Conservation (phyloP, 2,113 vertebrate species). For the Tachycineta bicolor region DNA sequence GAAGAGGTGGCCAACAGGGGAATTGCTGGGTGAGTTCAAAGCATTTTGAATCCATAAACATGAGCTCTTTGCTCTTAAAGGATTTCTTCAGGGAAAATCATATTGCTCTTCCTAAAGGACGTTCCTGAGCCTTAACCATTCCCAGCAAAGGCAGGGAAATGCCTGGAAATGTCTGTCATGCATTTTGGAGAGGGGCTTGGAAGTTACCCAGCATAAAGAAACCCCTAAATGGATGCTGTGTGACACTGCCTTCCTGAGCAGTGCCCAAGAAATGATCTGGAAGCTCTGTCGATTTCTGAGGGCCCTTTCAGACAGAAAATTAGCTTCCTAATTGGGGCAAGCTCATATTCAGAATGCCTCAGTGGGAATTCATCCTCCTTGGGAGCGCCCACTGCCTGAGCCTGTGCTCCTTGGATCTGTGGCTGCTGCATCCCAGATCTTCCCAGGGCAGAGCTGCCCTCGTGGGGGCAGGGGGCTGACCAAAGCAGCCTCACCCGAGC, state of each 20-base stretch:
- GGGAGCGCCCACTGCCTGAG: not conserved
- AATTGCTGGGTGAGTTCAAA: conserved; percentile 58
- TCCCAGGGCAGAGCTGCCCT: not conserved
- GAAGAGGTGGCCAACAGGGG: conserved; percentile 36
- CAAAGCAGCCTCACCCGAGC: not conserved
- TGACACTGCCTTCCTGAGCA: not conserved
- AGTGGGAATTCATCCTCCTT: not conserved
- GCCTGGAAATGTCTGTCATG: conserved; percentile 31
- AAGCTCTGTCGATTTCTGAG: not conserved
- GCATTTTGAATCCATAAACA: conserved; percentile 61
- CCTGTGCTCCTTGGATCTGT: not conserved
- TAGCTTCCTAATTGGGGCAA: not conserved
- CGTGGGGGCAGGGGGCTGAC: not conserved
- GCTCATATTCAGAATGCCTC: not conserved
- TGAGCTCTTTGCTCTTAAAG: conserved; percentile 59
- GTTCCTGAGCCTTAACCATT: conserved; percentile 52
- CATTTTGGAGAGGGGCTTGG: conserved; percentile 36
- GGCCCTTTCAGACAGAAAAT: conserved; percentile 7
- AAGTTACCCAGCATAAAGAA: conserved; percentile 9
- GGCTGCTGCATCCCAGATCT: not conserved
- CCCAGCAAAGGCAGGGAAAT: conserved; percentile 14
- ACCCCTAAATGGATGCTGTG: not conserved
- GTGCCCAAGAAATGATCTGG: not conserved
- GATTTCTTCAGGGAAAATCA: conserved; percentile 34
- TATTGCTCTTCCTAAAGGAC: conserved; percentile 34